Percentiles rank a stretch among this genome's conserved stretches.
Conservation (phyloP, 2,797 vertebrate species). For the Ciconia nigra region DNA sequence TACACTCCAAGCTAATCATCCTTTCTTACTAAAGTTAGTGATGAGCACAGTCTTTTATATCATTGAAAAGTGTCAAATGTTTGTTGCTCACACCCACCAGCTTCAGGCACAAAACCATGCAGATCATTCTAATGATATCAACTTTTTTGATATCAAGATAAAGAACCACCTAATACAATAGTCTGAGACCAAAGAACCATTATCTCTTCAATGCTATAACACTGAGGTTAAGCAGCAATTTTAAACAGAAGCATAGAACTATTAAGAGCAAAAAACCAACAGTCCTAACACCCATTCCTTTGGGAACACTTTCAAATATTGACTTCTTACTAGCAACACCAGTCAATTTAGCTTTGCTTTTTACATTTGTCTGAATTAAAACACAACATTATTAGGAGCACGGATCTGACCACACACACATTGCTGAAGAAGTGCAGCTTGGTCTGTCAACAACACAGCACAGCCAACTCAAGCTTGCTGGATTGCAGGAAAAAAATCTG, state of each 20-base stretch:
- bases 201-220: not conserved
- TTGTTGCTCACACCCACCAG: not conserved
- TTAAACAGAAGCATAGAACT: not conserved
- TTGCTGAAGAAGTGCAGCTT: not conserved
- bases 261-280: not conserved
- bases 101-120: not conserved
- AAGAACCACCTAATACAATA: accelerated
- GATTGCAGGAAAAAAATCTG: not conserved
- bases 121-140: not conserved
- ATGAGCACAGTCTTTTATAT: not conserved
- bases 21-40: not conserved
- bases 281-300: not conserved
- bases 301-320: not conserved
- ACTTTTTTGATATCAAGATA: not conserved
- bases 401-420: not conserved
- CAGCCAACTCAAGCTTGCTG: not conserved
- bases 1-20: not conserved
- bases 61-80: not conserved
- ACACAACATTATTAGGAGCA: not conserved
- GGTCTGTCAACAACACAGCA: not conserved
- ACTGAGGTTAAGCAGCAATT: not conserved
- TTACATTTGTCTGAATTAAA: not conserved
- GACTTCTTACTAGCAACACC: not conserved
- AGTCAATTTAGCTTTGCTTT: not conserved
- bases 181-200: not conserved